Base-by-base conservation (phyloP, 2,888 invertebrate species). In the Agrilus mali region DNA sequence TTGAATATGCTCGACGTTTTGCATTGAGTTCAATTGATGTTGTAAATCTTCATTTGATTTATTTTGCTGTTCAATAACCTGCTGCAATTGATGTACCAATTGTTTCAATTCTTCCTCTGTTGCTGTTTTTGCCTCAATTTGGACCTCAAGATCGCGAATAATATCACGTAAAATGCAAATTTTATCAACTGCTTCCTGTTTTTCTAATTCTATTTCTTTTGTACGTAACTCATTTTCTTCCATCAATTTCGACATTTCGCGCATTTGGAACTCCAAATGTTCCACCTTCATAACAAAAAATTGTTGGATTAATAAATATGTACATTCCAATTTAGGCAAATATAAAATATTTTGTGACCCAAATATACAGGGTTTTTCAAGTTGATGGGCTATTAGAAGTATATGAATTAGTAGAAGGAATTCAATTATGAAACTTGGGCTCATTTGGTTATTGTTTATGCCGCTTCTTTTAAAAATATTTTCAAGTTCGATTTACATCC, bases 171-270 rank as follows among this genome's bases (percentile, higher is more conserved):
- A 69, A 10, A 82, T 72, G 54, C 72, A 72, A 16, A 86, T 78
- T 63, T 87, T 86, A 42, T 86, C 84, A 27, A 82, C 74, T 0
- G 82, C 78, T n/a, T 79, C 78, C 61, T 83, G 78, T 2, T 86
- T 65, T 50, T 88, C 86, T 1, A 72, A 69, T 61, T 89, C 85
- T 0, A 80, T 65, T 41, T 78, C 73, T 2, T 75, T 73, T 52
- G 78, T 78, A 47, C 77, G 75, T 0, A 70, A 63, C 53, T 80
- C 78, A 2, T 78, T 64, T 7, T 79, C 80, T 2, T 67, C 60
- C 48, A 84, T 73, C 40, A 76, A 67, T 49, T 74, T 70, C 38
- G 75, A 75, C 66, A 82, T 74, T 47, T 86, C 82, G 27, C 79
- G 76, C 38, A 86, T 70, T 65, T 90, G 86, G 2, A 74, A 69